These are phyloP conservation scores for Phyllotis vaccarum DNA, from an alignment of 2,797 vertebrate species.

Conservation along the genomic window DNA sequence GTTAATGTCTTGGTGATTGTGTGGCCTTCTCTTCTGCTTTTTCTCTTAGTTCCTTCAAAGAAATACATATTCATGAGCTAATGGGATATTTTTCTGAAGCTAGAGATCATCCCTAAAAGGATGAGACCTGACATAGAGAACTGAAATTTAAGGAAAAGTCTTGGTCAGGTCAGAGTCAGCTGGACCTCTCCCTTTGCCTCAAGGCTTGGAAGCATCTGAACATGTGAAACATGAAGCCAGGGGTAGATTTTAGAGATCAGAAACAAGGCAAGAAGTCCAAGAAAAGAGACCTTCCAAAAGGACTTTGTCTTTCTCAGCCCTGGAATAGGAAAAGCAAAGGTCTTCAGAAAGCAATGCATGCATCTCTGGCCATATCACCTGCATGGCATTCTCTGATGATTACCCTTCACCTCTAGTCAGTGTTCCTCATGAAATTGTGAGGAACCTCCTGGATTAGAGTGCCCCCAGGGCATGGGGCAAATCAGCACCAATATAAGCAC, in stretches of 20 bases:
- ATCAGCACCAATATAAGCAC: neutral
- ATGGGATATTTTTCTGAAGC: constrained; percentile 34
- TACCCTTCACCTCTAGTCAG: neutral
- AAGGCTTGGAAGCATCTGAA: constrained; percentile 24
- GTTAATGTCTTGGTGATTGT: constrained; percentile 52
- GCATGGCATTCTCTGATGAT: neutral
- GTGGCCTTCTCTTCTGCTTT: constrained; percentile 29
- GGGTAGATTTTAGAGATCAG: constrained; percentile 2
- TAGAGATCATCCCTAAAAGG: neutral
- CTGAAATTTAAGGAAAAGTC: neutral
- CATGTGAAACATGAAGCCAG: neutral
- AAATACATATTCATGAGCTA: neutral
- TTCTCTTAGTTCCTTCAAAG: constrained; percentile 17
- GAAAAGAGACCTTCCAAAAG: neutral
- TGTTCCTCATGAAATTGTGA: neutral
- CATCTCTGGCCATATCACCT: neutral
- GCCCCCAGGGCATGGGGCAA: neutral
- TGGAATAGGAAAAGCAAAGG: neutral
- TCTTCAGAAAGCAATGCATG: neutral
- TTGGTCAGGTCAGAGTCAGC: neutral
- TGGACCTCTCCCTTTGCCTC: neutral
- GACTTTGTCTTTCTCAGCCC: neutral
- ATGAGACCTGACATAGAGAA: neutral
- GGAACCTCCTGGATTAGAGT: neutral
- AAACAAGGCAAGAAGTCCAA: constrained; percentile 45